A percentile compares a stretch with the other conserved stretches of the same genome.
phyloP scores from a whole-genome alignment of 2,888 invertebrate species.

The Microctonus hyperodae region DNA sequence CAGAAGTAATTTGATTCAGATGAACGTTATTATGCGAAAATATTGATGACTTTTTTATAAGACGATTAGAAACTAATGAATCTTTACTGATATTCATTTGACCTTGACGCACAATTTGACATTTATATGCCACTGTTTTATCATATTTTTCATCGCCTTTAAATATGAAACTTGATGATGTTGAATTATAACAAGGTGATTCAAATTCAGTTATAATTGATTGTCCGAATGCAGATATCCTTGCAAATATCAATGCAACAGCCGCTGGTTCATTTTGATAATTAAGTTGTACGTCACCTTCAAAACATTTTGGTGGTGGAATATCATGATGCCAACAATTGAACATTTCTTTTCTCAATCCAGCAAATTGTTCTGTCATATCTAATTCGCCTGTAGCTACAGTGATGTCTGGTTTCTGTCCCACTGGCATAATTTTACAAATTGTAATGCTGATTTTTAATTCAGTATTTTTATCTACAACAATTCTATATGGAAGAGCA shows the following conservation, averaged over 20 bases:
- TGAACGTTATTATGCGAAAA: slow-evolving; percentile 43
- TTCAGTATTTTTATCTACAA: slow-evolving; percentile 63
- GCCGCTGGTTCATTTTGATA: slow-evolving; percentile 65
- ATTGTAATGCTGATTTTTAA: slow-evolving; percentile 68
- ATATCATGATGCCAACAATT: slow-evolving; percentile 44
- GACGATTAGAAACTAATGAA: slow-evolving; percentile 31
- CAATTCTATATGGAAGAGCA: slow-evolving; percentile 67
- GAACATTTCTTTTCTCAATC: slow-evolving; percentile 65
- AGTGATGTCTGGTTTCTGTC: slow-evolving; percentile 68
- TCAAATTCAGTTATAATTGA: slow-evolving; percentile 70
- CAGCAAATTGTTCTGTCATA: slow-evolving; percentile 70
- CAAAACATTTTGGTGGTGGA: slow-evolving; percentile 65
- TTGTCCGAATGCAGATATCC: slow-evolving; percentile 74
- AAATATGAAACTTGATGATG: slow-evolving; percentile 47
- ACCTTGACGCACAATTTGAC: slow-evolving; percentile 43
- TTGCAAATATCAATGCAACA: slow-evolving; percentile 67
- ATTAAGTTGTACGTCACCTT: slow-evolving; percentile 68
- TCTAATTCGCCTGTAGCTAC: slow-evolving; percentile 70
- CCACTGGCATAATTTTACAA: slow-evolving; percentile 68
- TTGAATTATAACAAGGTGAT: slow-evolving; percentile 33
- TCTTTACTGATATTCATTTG: slow-evolving; percentile 38
- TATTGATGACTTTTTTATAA: slow-evolving; percentile 12
- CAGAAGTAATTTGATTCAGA: slow-evolving; percentile 35
- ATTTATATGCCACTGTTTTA: slow-evolving; percentile 46
- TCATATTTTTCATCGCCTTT: slow-evolving; percentile 40